Percentiles rank a stretch among this genome's conserved stretches.
Conservation (phyloP, 2,113 vertebrate species). For the Platycercus adscitus region DNA sequence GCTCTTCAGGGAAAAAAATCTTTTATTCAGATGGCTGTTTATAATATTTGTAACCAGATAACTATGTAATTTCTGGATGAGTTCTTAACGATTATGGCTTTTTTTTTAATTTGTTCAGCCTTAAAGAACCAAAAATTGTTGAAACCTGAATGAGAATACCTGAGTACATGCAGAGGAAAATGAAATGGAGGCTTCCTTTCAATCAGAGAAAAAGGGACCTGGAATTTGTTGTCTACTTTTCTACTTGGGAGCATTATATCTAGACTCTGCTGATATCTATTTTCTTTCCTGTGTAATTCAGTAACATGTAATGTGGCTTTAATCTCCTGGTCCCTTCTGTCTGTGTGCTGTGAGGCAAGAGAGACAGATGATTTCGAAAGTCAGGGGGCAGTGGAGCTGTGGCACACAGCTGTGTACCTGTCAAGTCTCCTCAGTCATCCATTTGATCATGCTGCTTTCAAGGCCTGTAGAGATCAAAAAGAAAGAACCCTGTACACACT, state of each 20-base stretch:
- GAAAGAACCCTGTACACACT: background rate
- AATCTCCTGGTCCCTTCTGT: slow-evolving; percentile 36
- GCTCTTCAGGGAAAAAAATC: background rate
- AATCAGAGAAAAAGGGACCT: slow-evolving; percentile 1
- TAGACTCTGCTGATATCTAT: background rate
- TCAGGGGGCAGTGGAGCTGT: slow-evolving; percentile 41
- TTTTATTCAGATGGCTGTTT: background rate
- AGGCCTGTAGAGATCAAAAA: slow-evolving; percentile 6
- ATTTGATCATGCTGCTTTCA: slow-evolving; percentile 46
- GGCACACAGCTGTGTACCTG: slow-evolving; percentile 4
- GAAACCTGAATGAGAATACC: background rate
- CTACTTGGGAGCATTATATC: background rate
- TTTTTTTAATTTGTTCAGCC: background rate
- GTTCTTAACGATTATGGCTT: background rate
- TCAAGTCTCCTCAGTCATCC: slow-evolving; percentile 17
- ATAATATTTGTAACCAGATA: background rate
- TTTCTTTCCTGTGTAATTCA: slow-evolving; percentile 25
- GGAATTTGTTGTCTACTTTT: background rate
- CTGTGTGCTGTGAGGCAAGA: background rate
- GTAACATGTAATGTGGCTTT: slow-evolving; percentile 13
- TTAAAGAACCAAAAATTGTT: background rate
- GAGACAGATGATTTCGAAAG: slow-evolving; percentile 40
- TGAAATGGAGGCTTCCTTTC: background rate
- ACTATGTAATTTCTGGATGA: background rate
- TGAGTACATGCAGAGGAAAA: background rate